Evolutionary conservation across 2,113 vertebrate species (phyloP).

Genomic region (Chelonoidis abingdonii): DNA sequence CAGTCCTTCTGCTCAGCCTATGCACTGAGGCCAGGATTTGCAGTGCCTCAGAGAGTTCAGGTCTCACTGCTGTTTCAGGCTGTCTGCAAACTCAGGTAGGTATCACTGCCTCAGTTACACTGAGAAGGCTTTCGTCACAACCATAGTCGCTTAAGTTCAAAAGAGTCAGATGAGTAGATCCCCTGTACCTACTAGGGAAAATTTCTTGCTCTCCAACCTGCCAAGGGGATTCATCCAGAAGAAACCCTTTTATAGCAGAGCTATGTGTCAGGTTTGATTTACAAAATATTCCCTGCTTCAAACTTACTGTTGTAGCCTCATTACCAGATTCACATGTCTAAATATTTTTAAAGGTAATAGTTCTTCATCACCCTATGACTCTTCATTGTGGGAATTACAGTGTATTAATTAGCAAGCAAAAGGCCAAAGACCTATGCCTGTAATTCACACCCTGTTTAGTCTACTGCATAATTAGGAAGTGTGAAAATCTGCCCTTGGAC

Average conservation of each 20-base stretch:
- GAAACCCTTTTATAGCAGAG: neutral
- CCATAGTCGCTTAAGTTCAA: neutral
- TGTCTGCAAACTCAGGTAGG: fast-evolving
- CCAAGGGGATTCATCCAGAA: neutral
- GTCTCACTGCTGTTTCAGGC: neutral
- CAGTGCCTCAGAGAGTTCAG: neutral
- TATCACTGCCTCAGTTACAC: fast-evolving
- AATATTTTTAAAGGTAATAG: constrained; percentile 13
- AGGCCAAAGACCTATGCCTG: neutral
- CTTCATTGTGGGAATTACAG: neutral
- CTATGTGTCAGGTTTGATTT: neutral
- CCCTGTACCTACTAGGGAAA: neutral
- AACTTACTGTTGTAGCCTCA: fast-evolving
- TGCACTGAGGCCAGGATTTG: fast-evolving
- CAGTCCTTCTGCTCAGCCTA: fast-evolving
- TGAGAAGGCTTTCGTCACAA: neutral
- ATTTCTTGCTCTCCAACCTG: neutral
- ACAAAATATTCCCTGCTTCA: neutral
- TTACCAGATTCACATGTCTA: neutral
- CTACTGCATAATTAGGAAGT: neutral
- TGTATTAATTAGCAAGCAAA: constrained; percentile 1
- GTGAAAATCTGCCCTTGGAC: neutral
- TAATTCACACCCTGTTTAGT: neutral
- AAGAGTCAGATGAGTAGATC: neutral
- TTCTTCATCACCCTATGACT: neutral